Evolutionary conservation across 2,888 invertebrate genomes (phyloP), one percentile per base, ranked within the genome.

Genomic region (Drosophila pseudotakahashii): DNA sequence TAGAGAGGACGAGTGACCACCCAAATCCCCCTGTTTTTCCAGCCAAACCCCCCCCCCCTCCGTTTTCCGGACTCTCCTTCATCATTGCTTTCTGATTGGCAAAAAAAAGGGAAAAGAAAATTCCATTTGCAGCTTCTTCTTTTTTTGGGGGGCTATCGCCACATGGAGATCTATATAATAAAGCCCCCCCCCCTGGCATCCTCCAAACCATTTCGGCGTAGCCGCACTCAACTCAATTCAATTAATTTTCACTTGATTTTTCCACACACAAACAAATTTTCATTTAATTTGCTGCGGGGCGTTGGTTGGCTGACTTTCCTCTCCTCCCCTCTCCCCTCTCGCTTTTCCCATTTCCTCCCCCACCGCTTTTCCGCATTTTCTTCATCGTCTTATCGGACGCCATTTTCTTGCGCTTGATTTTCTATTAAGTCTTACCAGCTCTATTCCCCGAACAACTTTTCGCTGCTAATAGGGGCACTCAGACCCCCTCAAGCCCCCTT

Each of bases 191-290:
- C 48, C 2, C 13, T 45, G 0, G 13, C 66, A 7, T 30, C 7
- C 30, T 2, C 30, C 60, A 75, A 73, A 54, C 68, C 66, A 66
- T 66, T 68, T 54, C 68, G 68, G 39, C 79, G 68, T 62, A 78
- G 78, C 81, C 84, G 82, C 83, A 88, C 88, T 85, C 88, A 88
- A 84, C 90, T 90, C 90, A 81, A 90, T 90, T 90, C 90, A 90
- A 90, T 90, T 90, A 90, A 90, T 90, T 90, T 90, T 89, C 89
- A 90, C 89, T 90, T 90, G 90, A 88, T 83, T 89, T 84, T 80
- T 83, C 79, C 75, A 77, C 79, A 79, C 76, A 83, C 72, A 80
- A 79, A 77, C 77, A 76, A 76, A 79, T 76, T 76, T 85, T 78
- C 82, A 83, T 83, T 83, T 88, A 83, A 83, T 88, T 88, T 83